Evolutionary conservation across 2,797 vertebrate species (phyloP).

Genomic region (Aselliscus stoliczkanus): DNA sequence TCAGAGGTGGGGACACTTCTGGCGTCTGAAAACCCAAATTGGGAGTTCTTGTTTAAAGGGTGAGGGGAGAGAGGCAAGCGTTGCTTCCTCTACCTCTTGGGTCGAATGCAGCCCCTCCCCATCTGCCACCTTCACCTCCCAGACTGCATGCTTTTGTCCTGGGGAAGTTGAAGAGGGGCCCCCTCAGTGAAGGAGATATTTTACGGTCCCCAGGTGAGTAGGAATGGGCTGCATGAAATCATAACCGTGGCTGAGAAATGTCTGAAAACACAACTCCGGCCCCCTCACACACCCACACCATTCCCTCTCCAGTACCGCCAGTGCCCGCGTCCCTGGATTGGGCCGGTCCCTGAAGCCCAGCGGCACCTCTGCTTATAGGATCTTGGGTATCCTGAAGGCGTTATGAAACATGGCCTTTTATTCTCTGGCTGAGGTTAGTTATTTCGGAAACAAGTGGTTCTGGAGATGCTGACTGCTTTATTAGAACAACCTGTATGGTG

Average conservation of each 20-base stretch:
- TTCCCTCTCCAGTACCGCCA: background rate
- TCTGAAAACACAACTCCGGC: background rate
- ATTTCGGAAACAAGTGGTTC: slow-evolving; percentile 46
- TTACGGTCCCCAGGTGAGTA: background rate
- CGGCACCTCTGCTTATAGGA: background rate
- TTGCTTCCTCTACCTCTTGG: background rate
- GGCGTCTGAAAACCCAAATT: background rate
- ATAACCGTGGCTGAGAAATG: background rate
- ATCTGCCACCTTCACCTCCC: background rate
- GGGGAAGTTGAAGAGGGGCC: slow-evolving; percentile 31
- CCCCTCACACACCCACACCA: background rate
- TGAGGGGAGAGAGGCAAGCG: background rate
- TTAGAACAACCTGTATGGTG: background rate
- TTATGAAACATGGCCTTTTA: background rate
- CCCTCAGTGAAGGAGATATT: background rate
- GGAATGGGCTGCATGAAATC: background rate
- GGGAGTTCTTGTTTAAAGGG: slow-evolving; percentile 8
- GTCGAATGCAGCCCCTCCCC: background rate
- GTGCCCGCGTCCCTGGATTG: background rate
- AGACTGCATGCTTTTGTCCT: background rate
- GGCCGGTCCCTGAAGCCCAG: background rate
- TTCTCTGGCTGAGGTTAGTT: background rate
- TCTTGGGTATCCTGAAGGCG: background rate
- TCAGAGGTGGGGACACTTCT: background rate
- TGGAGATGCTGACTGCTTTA: background rate